Conservation (phyloP, 2,113 vertebrate genomes). For the Podarcis muralis region DNA sequence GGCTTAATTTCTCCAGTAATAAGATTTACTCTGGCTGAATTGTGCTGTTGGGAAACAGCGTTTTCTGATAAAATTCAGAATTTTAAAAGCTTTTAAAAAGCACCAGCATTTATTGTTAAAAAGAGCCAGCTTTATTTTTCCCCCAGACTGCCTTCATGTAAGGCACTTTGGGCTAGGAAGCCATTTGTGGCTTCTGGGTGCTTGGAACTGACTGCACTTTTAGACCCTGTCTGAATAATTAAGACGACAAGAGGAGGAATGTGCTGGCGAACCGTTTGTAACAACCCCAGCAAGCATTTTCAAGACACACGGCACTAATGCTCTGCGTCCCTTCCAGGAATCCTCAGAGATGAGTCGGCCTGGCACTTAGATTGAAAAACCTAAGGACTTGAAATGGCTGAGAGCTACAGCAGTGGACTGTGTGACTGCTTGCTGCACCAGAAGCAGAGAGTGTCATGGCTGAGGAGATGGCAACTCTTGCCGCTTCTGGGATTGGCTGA, state of each 20-base stretch:
- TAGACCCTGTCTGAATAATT: background rate
- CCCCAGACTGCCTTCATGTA: too few relatives aligned
- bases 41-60: background rate
- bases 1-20: background rate
- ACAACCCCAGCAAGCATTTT: background rate
- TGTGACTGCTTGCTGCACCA: background rate
- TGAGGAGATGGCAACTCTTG: background rate
- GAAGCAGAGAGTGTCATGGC: background rate
- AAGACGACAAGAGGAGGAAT: background rate
- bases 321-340: background rate
- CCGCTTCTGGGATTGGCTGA: too few relatives aligned
- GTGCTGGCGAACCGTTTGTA: background rate
- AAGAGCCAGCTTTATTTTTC: background rate
- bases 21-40: background rate
- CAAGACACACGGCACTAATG: background rate
- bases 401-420: background rate
- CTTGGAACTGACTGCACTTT: conserved; percentile 6
- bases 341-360: background rate
- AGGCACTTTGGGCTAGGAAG: too few relatives aligned
- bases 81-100: too few relatives aligned
- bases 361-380: background rate
- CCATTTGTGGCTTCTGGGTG: conserved; percentile 3
- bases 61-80: too few relatives aligned
- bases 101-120: too few relatives aligned
- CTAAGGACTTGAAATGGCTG: background rate